Base-by-base conservation (phyloP, 1,140 invertebrate genomes). In the Leguminivora glycinivorella region DNA sequence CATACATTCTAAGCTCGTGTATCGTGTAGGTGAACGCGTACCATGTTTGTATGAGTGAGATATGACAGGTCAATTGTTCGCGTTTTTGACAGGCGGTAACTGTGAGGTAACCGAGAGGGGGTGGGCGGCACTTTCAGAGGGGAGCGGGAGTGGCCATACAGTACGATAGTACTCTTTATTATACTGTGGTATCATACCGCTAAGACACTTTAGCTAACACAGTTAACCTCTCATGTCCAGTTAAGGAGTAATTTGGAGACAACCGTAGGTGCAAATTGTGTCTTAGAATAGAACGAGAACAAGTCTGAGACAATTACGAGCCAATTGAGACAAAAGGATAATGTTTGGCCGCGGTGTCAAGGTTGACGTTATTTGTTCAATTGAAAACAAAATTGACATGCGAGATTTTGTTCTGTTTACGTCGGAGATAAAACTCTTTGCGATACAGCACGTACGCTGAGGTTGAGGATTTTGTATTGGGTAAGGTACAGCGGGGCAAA, bases 321-420 rank as follows among this genome's bases (percentile, higher is more conserved):
- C 71, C 88, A 90, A 90, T 90, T 90, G 88, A 89, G 81, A 89
- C 88, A 88, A 91, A 88, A 91, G 89, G 89, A 91, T 89, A 91
- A 91, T 91, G 87, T 89, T 89, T 83, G 89, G 85, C 79, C 85
- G 84, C 74, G 78, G 83, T 89, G 89, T 91, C 87, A 91, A 88
- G 89, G 89, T 79, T 78, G 77, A 34, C 69, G 77, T 83, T 81
- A 85, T 82, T 83, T 81, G 75, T 82, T 76, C 84, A 89, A 85
- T 89, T 86, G 84, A 75, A 84, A 82, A 88, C 82, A 88, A 86
- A 90, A 86, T 84, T 83, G 78, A 85, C 80, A 78, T 76, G 76
- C 76, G 79, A 82, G 78, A 85, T 88, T 87, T 52, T 87, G 77
- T 77, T 71, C 67, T 72, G 58, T 70, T 70, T 67, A 40, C 52